Conservation (phyloP, 1,140 invertebrate species). For the Cotesia glomerata region DNA sequence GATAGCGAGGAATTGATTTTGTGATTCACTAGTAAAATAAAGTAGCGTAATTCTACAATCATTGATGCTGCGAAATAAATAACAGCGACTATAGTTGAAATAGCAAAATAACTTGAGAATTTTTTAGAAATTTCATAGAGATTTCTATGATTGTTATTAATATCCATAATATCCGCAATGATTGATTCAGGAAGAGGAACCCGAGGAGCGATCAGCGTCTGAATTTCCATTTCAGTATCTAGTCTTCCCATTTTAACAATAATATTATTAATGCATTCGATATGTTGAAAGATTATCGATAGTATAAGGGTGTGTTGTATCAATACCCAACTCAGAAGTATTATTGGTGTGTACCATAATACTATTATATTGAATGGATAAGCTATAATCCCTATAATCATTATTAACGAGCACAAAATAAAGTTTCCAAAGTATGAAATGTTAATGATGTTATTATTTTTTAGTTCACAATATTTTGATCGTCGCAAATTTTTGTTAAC, state of each 20-base stretch:
- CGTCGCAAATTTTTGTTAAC: too few relatives aligned
- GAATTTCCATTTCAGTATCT: background rate
- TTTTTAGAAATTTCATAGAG: background rate
- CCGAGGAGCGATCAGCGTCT: background rate
- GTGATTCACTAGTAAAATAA: too few relatives aligned
- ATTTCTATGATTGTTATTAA: background rate
- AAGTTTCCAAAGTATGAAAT: too few relatives aligned
- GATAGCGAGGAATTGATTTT: too few relatives aligned
- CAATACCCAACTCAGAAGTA: background rate
- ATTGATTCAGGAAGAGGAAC: background rate
- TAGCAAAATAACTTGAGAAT: background rate
- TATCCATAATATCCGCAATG: background rate
- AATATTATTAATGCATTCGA: background rate
- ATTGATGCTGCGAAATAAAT: background rate
- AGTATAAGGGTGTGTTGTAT: background rate
- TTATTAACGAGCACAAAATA: too few relatives aligned
- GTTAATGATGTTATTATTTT: too few relatives aligned
- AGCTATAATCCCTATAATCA: too few relatives aligned
- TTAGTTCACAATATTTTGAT: too few relatives aligned
- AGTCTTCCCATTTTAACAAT: background rate
- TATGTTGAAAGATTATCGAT: background rate
- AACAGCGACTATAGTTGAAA: background rate
- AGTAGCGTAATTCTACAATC: background rate
- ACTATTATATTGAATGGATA: too few relatives aligned
- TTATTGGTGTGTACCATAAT: too few relatives aligned